These are phyloP conservation scores for Miniopterus natalensis DNA, from an alignment of 2,113 vertebrate species.

Conservation along the genomic window DNA sequence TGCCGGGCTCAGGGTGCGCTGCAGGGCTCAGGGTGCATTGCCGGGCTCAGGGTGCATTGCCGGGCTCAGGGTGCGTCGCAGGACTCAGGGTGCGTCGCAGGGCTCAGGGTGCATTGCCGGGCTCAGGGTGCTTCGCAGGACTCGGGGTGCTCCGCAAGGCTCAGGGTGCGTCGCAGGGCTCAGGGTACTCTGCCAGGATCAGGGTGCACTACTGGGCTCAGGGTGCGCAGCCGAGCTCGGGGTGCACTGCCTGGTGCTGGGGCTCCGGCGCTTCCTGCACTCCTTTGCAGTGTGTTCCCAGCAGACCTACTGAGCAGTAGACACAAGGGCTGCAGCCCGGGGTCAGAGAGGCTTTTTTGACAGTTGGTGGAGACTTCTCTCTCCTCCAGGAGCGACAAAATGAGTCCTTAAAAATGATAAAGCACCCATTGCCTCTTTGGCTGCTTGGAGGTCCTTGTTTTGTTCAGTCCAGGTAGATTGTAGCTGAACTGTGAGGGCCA, in stretches of 20 bases:
- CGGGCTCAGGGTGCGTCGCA: too few relatives aligned
- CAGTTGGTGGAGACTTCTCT: background rate
- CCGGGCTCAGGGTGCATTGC: too few relatives aligned
- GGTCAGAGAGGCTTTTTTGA: background rate
- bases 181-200: too few relatives aligned
- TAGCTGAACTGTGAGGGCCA: background rate
- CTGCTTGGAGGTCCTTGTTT: background rate
- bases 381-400: background rate
- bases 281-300: background rate
- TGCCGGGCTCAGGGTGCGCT: too few relatives aligned
- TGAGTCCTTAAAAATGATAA: slow-evolving; percentile 36
- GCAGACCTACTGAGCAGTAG: background rate
- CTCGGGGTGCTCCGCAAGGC: too few relatives aligned
- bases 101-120: too few relatives aligned
- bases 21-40: too few relatives aligned
- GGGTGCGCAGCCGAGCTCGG: background rate
- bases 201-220: too few relatives aligned
- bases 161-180: too few relatives aligned
- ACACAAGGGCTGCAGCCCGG: fast-evolving
- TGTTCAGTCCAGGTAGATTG: slow-evolving; percentile 1
- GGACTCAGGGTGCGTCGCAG: too few relatives aligned
- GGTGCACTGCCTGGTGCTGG: fast-evolving
- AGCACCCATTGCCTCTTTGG: background rate
- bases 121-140: too few relatives aligned
- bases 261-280: background rate